Evolutionary conservation across 2,113 vertebrate species (phyloP).

Genomic region (Dromas ardeola): DNA sequence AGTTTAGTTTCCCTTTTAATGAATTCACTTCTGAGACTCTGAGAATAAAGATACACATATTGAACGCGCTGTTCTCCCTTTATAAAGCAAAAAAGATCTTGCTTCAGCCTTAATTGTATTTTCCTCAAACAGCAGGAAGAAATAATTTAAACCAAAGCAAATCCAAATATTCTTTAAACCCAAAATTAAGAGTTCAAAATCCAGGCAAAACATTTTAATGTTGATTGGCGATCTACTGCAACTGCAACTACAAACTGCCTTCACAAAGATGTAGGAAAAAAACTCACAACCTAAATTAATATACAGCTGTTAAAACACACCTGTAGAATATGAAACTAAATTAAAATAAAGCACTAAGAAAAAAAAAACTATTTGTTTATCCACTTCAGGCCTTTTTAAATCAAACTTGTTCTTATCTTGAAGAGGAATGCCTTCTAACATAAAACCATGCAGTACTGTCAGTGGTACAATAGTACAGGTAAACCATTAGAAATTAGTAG

Average conservation of each 20-base stretch:
- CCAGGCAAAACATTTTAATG: not conserved
- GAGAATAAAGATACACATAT: constrained; percentile 3
- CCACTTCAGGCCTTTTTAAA: not conserved
- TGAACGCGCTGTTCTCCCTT: not conserved
- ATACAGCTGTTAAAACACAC: not conserved
- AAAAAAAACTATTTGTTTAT: not conserved
- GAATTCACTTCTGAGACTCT: constrained; percentile 2
- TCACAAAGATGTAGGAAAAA: not conserved
- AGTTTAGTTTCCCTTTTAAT: not conserved
- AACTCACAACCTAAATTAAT: not conserved
- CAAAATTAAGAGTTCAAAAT: not conserved
- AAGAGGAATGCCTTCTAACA: not conserved
- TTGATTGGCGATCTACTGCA: not conserved
- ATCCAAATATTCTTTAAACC: not conserved
- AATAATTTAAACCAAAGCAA: not conserved
- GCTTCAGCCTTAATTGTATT: not conserved
- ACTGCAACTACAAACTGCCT: not conserved
- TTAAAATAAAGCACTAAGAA: not conserved
- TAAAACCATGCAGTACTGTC: not conserved
- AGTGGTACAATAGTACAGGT: not conserved
- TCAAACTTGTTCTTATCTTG: not conserved
- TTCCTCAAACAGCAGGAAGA: not conserved
- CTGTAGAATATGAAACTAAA: not conserved
- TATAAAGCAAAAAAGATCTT: constrained; percentile 1
- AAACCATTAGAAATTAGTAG: not conserved